A percentile compares a stretch with the other conserved stretches of the same genome.
These are phyloP conservation scores for Podarcis muralis DNA, from an alignment of 2,113 vertebrate species.

Conservation along the genomic window DNA sequence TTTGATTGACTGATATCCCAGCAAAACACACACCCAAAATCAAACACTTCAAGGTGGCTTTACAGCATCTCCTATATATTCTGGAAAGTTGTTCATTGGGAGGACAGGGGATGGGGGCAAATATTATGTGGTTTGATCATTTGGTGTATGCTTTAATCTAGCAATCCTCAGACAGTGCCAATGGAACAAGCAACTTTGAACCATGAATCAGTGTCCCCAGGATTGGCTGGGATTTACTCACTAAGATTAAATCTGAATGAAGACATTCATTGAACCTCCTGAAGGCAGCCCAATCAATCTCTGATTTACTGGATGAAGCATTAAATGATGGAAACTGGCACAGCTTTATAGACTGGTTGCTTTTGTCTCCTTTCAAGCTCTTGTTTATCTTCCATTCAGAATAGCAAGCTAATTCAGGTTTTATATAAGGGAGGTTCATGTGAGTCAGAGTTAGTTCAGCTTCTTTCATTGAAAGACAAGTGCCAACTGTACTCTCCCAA, in stretches of 20 bases:
- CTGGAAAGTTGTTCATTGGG: too few species aligned
- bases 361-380: conserved; percentile 10
- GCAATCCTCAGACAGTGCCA: not conserved
- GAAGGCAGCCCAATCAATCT: not conserved
- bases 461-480: not conserved
- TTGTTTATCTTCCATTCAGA: not conserved
- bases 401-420: not conserved
- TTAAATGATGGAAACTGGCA: not conserved
- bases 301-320: conserved; percentile 10
- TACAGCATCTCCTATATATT: not conserved
- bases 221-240: not conserved
- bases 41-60: too few species aligned
- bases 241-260: not conserved
- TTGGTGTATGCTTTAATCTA: not conserved
- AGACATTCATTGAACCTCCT: not conserved
- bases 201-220: not conserved
- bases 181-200: not conserved
- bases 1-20: too few species aligned
- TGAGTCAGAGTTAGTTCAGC: not conserved
- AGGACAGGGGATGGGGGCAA: not conserved
- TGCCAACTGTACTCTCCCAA: not conserved
- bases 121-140: not conserved
- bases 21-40: too few species aligned
- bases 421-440: not conserved
- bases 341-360: not conserved